Evolutionary conservation across 1,140 invertebrate genomes (phyloP).

Genomic region (Drosophila ironensis): DNA sequence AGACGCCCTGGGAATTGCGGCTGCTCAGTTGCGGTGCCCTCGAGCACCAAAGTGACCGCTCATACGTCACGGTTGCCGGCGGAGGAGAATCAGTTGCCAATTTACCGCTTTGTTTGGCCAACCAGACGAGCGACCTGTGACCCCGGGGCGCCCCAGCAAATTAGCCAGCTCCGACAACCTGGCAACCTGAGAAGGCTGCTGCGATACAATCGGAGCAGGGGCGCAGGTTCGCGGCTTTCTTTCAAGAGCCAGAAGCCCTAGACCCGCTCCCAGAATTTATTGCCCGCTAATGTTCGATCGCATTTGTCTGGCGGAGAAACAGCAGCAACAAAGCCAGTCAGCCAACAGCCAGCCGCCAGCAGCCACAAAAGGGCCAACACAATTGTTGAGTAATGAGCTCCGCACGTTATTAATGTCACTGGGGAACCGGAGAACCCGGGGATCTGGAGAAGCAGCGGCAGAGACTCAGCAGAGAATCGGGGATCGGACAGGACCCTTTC

Average conservation of each 20-base stretch:
- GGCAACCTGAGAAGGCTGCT: slow-evolving; percentile 25
- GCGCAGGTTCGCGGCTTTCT: slow-evolving; percentile 44
- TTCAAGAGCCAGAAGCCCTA: slow-evolving; percentile 44
- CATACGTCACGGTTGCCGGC: slow-evolving; percentile 11
- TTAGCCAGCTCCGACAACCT: slow-evolving; percentile 16
- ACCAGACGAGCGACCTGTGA: background rate
- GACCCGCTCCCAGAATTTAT: slow-evolving; percentile 74
- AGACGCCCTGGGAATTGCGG: slow-evolving; percentile 55
- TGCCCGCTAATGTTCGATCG: slow-evolving; percentile 71
- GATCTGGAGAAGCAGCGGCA: background rate
- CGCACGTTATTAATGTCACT: slow-evolving; percentile 79
- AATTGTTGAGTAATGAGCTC: slow-evolving; percentile 79
- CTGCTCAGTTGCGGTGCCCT: slow-evolving; percentile 28
- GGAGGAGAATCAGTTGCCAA: slow-evolving; percentile 4
- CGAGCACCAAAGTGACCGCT: slow-evolving; percentile 1
- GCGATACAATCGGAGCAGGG: slow-evolving; percentile 45
- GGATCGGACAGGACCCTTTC: slow-evolving; percentile 6
- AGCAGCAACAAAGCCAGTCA: too few species aligned
- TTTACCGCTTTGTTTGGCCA: slow-evolving; percentile 9
- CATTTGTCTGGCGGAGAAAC: slow-evolving; percentile 48
- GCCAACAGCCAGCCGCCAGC: too few species aligned
- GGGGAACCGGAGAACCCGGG: slow-evolving; percentile 17
- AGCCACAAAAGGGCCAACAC: slow-evolving; percentile 10
- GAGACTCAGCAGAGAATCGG: background rate
- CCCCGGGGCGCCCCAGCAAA: slow-evolving; percentile 11